Evolutionary conservation across 1,140 invertebrate genomes (phyloP).

Genomic region (Sycophaga agraensis): DNA sequence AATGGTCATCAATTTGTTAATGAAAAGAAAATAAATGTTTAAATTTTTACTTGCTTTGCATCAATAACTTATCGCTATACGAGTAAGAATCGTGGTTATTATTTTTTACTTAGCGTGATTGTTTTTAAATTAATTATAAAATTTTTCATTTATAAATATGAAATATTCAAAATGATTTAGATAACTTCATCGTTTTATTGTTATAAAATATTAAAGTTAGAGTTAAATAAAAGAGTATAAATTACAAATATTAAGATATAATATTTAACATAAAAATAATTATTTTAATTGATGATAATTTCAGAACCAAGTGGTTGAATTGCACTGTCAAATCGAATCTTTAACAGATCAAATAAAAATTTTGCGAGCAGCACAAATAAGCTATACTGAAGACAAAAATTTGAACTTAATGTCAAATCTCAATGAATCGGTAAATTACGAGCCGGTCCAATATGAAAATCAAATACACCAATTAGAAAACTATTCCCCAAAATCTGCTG

Average conservation of each 20-base stretch:
- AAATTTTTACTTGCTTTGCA: too few relatives aligned
- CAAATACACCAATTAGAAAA: slow-evolving; percentile 44
- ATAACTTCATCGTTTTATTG: neutral
- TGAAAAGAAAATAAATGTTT: too few relatives aligned
- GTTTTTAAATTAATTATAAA: too few relatives aligned
- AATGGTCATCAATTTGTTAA: too few relatives aligned
- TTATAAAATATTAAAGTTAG: neutral
- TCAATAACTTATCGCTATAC: too few relatives aligned
- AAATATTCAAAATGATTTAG: neutral
- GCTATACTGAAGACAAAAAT: slow-evolving; percentile 29
- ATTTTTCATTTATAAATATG: too few relatives aligned
- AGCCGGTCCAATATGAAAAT: slow-evolving; percentile 44
- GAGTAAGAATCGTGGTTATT: too few relatives aligned
- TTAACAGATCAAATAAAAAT: slow-evolving; percentile 87
- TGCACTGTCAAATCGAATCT: slow-evolving; percentile 71
- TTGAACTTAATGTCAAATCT: slow-evolving; percentile 31
- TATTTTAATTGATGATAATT: slow-evolving; percentile 22
- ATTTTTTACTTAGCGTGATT: too few relatives aligned
- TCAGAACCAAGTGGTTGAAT: slow-evolving; percentile 70
- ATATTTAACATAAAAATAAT: neutral
- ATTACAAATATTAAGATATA: neutral
- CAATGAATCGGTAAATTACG: slow-evolving; percentile 36
- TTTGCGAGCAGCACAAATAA: slow-evolving; percentile 69
- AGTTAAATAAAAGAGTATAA: neutral
- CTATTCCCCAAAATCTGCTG: slow-evolving; percentile 39